Base-by-base conservation (phyloP, 2,113 vertebrate species). In the Aegithalos caudatus region DNA sequence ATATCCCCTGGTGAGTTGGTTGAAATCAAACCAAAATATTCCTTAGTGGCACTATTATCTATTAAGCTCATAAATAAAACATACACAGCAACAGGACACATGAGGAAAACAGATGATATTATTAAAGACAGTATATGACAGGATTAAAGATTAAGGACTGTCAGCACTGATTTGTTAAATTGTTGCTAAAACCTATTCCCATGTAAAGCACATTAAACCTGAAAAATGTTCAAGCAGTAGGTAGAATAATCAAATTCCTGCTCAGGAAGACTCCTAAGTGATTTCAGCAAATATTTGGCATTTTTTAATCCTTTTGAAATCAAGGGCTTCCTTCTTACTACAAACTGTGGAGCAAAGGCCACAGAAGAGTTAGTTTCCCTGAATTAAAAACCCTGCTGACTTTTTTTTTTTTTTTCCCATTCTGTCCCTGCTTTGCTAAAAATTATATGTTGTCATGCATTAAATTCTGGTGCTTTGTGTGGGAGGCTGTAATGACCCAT, bases 11-110 rank as follows among this genome's bases (percentile, higher is more conserved):
- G 18, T 61, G 79, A 90, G 76, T 5, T 82, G 37, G 38, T 27
- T 95, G 92, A 97, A 88, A 90, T 61, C 3, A 20, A 82, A 80
- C 76, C 86, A 94, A 92, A 95, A 86, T 80, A 94, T 86, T 94
- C 38, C 29, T 91, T 89, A 88, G 72, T 62, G 50, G 53, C 92
- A 82, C 69, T 88, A 76, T 86, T 92, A 91, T 88, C 70, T 82
- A 90, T 67, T 91, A 95, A 94, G 64, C 88, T 92, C 95, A 89
- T 95, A 96, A 97, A 95, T 97, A 98, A 96, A 97, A 96, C 89
- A 96, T 74, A 65, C 35, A 97, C 83, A 94, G 64, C 83, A 89
- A 97, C 95, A 17, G 61, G 94, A 97, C 83, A 97, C 95, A 95
- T 16, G 40, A 97, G 95, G 94, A 93, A 94, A 94, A 95, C 90